Evolutionary conservation across 1,140 invertebrate species (phyloP).

Genomic region (Drosophila nikananu): DNA sequence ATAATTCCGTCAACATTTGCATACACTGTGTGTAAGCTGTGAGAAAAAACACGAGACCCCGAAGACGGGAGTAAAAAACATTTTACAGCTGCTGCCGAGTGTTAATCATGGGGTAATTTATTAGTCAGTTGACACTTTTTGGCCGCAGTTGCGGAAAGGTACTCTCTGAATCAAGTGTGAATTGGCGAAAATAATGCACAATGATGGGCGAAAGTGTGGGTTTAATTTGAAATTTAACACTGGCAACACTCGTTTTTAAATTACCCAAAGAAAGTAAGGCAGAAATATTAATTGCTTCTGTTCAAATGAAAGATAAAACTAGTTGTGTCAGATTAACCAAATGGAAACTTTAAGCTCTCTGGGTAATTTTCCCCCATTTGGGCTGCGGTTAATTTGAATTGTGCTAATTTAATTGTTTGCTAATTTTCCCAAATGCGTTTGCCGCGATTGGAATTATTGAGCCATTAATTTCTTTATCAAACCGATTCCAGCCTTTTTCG

Average conservation of each 20-base stretch:
- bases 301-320: not conserved
- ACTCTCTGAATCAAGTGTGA: conserved; percentile 32
- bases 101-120: conserved; percentile 64
- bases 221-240: conserved; percentile 1
- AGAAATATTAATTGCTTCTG: conserved; percentile 10
- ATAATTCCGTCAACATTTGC: conserved; percentile 64
- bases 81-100: conserved; percentile 50
- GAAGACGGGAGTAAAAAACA: conserved; percentile 28
- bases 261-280: conserved; percentile 9
- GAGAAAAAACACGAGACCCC: conserved; percentile 24
- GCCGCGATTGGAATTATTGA: conserved; percentile 19
- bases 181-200: conserved; percentile 24
- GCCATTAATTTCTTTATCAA: conserved; percentile 12
- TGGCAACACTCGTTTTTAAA: not conserved
- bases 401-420: conserved; percentile 15
- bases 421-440: conserved; percentile 11
- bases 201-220: conserved; percentile 51
- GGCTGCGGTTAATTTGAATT: not conserved
- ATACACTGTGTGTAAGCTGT: conserved; percentile 40
- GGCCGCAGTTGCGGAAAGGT: conserved; percentile 29
- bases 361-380: conserved; percentile 2
- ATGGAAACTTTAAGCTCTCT: not conserved
- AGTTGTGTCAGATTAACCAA: not conserved
- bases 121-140: conserved; percentile 52
- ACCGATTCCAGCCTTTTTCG: conserved; percentile 1